These are phyloP conservation scores for Streblospio benedicti DNA, from an alignment of 1,140 invertebrate genomes.

Conservation along the genomic window DNA sequence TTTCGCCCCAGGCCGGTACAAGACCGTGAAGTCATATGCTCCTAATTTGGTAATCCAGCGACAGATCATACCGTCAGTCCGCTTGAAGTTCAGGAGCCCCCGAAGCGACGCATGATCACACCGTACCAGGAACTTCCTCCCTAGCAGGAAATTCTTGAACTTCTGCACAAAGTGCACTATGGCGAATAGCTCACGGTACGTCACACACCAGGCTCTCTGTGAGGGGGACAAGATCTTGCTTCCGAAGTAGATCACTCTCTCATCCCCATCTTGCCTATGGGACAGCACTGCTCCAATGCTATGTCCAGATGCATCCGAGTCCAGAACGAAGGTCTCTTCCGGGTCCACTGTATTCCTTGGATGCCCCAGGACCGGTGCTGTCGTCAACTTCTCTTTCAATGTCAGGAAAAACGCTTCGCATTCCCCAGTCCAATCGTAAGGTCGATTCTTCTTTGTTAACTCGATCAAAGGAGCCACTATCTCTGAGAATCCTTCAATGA, in stretches of 20 bases:
- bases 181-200: constrained; percentile 22
- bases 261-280: constrained; percentile 32
- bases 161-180: constrained; percentile 18
- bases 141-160: constrained; percentile 24
- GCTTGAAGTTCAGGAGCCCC: constrained; percentile 21
- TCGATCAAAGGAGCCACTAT: neutral
- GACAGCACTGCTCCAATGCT: constrained; percentile 33
- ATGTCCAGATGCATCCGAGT: neutral
- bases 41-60: constrained; percentile 26
- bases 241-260: constrained; percentile 25
- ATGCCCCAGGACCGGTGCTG: neutral
- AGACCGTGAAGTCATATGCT: constrained; percentile 25
- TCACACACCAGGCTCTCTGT: constrained; percentile 20
- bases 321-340: neutral
- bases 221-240: constrained; percentile 12
- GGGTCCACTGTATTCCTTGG: constrained; percentile 18
- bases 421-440: neutral
- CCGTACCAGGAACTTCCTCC: constrained; percentile 18
- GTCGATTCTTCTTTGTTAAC: no score
- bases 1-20: constrained; percentile 21
- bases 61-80: no score
- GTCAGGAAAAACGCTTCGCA: neutral
- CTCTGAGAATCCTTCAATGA: neutral
- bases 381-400: neutral
- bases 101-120: constrained; percentile 29